These are phyloP conservation scores for Todiramphus saurophagus DNA, from an alignment of 2,113 vertebrate species.

Conservation along the genomic window DNA sequence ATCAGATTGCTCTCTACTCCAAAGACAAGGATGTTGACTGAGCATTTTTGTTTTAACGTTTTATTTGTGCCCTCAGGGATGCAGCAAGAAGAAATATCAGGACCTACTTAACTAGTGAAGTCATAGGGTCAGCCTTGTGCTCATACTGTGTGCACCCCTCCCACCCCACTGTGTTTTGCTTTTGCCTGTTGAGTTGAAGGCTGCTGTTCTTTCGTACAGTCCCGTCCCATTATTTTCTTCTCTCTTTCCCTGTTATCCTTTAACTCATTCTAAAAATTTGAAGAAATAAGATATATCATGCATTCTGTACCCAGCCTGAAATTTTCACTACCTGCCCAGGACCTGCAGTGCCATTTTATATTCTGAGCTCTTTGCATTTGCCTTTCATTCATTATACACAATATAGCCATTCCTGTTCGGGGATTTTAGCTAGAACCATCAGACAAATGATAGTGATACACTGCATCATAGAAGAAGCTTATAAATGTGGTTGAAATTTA, in stretches of 20 bases:
- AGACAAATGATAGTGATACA: neutral
- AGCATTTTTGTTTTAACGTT: neutral
- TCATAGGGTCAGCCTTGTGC: neutral
- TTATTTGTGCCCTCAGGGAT: slow-evolving; percentile 28
- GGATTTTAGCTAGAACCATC: neutral
- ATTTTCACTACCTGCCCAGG: neutral
- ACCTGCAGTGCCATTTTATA: neutral
- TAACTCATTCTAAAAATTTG: neutral
- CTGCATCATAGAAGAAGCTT: neutral
- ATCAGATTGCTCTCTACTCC: neutral
- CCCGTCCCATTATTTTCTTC: neutral
- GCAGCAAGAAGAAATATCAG: neutral
- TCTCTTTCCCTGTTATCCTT: neutral
- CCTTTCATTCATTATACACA: neutral
- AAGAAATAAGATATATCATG: neutral
- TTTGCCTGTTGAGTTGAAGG: neutral
- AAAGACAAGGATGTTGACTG: neutral
- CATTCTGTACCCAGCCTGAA: neutral
- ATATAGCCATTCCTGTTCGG: neutral
- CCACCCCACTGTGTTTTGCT: neutral
- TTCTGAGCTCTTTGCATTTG: neutral
- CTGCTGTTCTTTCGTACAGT: neutral
- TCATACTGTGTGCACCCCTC: neutral
- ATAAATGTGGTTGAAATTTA: neutral
- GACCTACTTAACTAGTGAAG: slow-evolving; percentile 15